Evolutionary conservation across 2,113 vertebrate species (phyloP).

Genomic region (Catagonus wagneri): DNA sequence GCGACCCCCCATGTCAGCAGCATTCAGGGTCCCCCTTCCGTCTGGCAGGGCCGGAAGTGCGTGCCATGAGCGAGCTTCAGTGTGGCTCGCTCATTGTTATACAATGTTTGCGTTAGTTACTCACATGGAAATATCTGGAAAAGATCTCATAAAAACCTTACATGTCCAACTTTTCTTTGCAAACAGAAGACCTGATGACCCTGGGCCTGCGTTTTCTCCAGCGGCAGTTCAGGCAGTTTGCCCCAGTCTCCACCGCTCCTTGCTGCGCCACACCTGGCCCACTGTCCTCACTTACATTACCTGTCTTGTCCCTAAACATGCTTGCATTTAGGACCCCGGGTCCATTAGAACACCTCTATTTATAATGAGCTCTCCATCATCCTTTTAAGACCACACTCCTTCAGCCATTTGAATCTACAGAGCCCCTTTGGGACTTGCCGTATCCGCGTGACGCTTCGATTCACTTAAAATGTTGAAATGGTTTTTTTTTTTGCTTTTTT

Average conservation of each 20-base stretch:
- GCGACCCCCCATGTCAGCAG: neutral
- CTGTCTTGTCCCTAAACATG: neutral
- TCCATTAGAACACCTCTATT: neutral
- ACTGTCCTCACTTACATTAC: neutral
- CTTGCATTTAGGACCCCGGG: neutral
- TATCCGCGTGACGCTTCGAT: neutral
- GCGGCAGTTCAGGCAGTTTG: rapidly evolving
- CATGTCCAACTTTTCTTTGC: neutral
- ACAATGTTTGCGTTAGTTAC: neutral
- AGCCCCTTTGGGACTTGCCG: neutral
- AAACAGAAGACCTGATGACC: rapidly evolving
- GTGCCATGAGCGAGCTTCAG: rapidly evolving
- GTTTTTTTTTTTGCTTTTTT: neutral
- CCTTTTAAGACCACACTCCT: neutral
- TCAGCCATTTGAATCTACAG: rapidly evolving
- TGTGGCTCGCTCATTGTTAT: rapidly evolving
- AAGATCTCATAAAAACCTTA: neutral
- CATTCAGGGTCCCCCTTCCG: rapidly evolving
- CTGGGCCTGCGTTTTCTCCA: too few relatives aligned
- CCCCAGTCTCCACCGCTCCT: neutral
- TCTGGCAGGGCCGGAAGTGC: neutral
- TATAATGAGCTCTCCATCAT: rapidly evolving
- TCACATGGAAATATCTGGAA: neutral
- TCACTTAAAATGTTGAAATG: neutral
- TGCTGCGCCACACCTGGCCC: rapidly evolving